These are phyloP conservation scores for Heterotilapia buettikoferi DNA, from an alignment of 2,113 vertebrate genomes.

Conservation along the genomic window DNA sequence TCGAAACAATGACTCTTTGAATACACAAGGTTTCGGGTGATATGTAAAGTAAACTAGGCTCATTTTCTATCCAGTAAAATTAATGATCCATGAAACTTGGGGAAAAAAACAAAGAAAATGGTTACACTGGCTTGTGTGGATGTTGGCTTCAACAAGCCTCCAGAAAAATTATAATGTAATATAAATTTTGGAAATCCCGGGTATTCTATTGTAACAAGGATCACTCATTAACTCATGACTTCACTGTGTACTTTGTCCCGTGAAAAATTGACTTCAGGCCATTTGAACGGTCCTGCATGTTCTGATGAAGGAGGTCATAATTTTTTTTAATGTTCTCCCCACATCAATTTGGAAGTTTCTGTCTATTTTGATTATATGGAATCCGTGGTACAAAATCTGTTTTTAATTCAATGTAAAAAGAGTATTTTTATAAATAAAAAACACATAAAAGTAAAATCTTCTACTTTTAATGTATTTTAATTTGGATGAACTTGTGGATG, in stretches of 20 bases:
- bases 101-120: constrained; percentile 24
- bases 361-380: background rate
- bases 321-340: background rate
- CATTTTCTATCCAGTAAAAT: constrained; percentile 39
- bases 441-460: background rate
- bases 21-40: constrained; percentile 43
- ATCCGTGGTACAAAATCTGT: background rate
- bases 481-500: background rate
- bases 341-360: background rate
- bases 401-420: background rate
- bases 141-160: constrained; percentile 5
- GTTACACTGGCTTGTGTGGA: constrained; percentile 6
- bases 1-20: constrained; percentile 40
- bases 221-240: background rate
- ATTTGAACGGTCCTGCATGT: background rate
- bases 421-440: background rate
- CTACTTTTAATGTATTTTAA: background rate
- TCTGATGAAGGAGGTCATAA: background rate
- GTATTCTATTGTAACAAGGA: background rate
- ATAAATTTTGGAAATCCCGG: background rate
- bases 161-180: constrained; percentile 1
- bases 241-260: background rate
- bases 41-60: constrained; percentile 31
- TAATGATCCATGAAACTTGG: constrained; percentile 43
- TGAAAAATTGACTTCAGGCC: background rate